Base-by-base conservation (phyloP, 2,888 invertebrate genomes). In the Drosophila mimica region DNA sequence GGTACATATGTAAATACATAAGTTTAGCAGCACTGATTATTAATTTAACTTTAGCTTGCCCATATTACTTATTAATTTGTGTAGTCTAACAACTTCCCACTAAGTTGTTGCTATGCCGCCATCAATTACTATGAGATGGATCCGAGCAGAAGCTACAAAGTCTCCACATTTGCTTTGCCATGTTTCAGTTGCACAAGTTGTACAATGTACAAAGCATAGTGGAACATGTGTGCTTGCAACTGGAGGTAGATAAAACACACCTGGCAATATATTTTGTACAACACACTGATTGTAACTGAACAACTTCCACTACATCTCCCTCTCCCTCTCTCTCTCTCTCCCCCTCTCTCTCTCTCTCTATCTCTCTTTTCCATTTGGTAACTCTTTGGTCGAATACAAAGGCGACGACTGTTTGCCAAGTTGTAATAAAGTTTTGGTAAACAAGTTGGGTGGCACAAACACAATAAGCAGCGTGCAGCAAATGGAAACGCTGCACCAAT, bases 351-450 rank as follows among this genome's bases (percentile, higher is more conserved):
- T 4, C 25, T 25, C 15, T 13, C 40, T 5, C 38, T 28, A 6
- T 20, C 51, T 46, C 20, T 46, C 20, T 13, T 0, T 9, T 61
- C 3, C 25, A 53, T 17, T 20, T 56, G 30, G 36, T 11, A n/a
- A 17, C 25, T 74, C 31, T 49, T 40, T 40, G 49, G 56, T 59
- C 59, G 54, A 67, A 73, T 83, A 85, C 88, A 88, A 88, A 88
- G 88, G 88, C 84, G 84, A 73, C 72, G 89, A 84, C 89, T 86
- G 85, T 88, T 89, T 89, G 89, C 87, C 81, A 83, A 88, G 76
- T 86, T 90, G 89, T 87, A 87, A 87, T 87, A 88, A 87, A 88
- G 84, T 88, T 88, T 88, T 87, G 76, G 81, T 86, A 88, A 87
- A 86, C 89, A 87, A 82, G 78, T 81, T 74, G 54, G 52, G 31